A percentile compares a stretch with the other conserved stretches of the same genome.
These are phyloP conservation scores for Macrotrachela quadricornifera DNA, from an alignment of 1,140 invertebrate species.

Conservation along the genomic window DNA sequence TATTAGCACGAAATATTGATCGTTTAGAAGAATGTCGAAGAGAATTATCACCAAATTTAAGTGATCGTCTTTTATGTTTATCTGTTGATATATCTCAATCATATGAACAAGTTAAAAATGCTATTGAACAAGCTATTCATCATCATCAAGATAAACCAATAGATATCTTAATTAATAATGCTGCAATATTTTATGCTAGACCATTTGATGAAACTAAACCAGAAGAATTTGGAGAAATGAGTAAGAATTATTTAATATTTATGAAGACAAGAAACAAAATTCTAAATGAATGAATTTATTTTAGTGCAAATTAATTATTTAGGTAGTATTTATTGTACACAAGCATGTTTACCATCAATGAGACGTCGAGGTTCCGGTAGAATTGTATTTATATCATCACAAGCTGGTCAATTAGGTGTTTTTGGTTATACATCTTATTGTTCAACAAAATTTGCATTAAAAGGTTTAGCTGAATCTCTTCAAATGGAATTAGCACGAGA, in stretches of 20 bases:
- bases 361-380: slow-evolving; percentile 12
- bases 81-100: too few relatives aligned
- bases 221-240: background rate
- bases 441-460: slow-evolving; percentile 72
- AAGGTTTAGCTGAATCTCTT: slow-evolving; percentile 74
- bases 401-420: slow-evolving; percentile 67
- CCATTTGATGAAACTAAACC: background rate
- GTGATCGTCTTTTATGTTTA: too few relatives aligned
- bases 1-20: background rate
- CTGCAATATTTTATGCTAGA: slow-evolving; percentile 1
- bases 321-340: slow-evolving; percentile 3
- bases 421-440: slow-evolving; percentile 77
- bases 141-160: background rate
- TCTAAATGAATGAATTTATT: too few relatives aligned
- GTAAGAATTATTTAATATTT: too few relatives aligned
- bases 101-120: too few relatives aligned
- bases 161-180: slow-evolving; percentile 9
- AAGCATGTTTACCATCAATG: slow-evolving; percentile 3
- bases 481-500: slow-evolving; percentile 53
- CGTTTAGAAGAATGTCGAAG: background rate
- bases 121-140: too few relatives aligned
- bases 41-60: too few relatives aligned
- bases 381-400: slow-evolving; percentile 52
- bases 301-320: slow-evolving; percentile 3
- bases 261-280: too few relatives aligned